These are phyloP conservation scores for Piscicola geometra DNA, from an alignment of 2,888 invertebrate genomes.

Conservation along the genomic window DNA sequence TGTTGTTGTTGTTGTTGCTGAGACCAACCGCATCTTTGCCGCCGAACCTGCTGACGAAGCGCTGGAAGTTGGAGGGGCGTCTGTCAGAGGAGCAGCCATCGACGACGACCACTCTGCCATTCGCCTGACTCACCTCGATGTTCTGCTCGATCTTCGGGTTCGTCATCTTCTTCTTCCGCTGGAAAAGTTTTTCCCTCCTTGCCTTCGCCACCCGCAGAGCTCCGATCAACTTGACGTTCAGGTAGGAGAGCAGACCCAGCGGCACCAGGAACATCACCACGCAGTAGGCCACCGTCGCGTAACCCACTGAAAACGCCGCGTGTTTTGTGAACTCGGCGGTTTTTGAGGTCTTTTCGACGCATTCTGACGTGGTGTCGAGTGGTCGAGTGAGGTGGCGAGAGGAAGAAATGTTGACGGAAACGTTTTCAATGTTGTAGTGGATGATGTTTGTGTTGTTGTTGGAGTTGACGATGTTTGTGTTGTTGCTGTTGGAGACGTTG, in stretches of 20 bases:
- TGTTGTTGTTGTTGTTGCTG: background rate
- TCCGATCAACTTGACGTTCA: constrained; percentile 43
- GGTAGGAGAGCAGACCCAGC: constrained; percentile 41
- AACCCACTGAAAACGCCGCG: constrained; percentile 18
- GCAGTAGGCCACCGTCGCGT: constrained; percentile 33
- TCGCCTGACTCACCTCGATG: background rate
- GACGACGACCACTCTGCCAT: background rate
- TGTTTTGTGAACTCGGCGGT: constrained; percentile 1
- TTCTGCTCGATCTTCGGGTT: background rate
- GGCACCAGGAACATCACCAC: constrained; percentile 44
- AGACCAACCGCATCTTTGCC: no score
- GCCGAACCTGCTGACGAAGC: constrained; percentile 1
- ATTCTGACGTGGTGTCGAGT: background rate
- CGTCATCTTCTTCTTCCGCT: constrained; percentile 12
- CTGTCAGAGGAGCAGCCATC: background rate
- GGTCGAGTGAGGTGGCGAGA: background rate
- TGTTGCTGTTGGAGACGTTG: no score
- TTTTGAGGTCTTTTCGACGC: background rate
- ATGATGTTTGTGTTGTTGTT: constrained; percentile 10
- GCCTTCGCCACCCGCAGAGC: constrained; percentile 42
- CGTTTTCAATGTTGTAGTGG: background rate
- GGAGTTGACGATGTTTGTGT: no score
- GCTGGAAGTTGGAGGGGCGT: background rate
- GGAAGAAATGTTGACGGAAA: background rate
- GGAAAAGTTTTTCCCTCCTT: constrained; percentile 41